phyloP scores from a whole-genome alignment of 37 sponge, comb jelly and placozoan genomes.

The Oopsacas minuta region DNA sequence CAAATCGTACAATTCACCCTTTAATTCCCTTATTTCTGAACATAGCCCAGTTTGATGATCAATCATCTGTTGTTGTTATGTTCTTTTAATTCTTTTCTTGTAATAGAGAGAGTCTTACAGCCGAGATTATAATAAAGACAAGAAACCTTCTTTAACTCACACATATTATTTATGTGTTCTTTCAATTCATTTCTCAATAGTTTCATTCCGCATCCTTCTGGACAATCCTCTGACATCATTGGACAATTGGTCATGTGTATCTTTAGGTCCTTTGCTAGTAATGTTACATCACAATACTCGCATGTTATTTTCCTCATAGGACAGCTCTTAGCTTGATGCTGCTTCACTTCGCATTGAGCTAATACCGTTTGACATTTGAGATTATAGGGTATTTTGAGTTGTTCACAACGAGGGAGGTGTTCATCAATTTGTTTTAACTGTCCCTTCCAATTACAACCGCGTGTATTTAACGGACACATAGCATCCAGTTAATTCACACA shows the following conservation, averaged over 20 bases:
- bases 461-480: background rate
- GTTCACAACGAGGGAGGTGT: background rate
- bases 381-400: background rate
- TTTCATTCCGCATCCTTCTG: background rate
- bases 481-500: background rate
- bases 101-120: background rate
- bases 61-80: background rate
- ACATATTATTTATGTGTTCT: background rate
- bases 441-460: background rate
- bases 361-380: background rate
- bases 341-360: background rate
- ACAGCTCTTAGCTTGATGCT: background rate
- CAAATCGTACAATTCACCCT: background rate
- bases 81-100: background rate
- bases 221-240: background rate
- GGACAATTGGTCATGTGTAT: background rate
- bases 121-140: background rate
- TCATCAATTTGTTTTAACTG: background rate
- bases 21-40: background rate
- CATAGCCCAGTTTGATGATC: background rate
- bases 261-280: background rate
- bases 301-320: background rate
- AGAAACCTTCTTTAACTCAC: background rate
- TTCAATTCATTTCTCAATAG: background rate
- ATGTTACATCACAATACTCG: background rate